Evolutionary conservation across 2,797 vertebrate species (phyloP), one percentile per base, ranked within the genome.

Genomic region (Labeo calbasu): DNA sequence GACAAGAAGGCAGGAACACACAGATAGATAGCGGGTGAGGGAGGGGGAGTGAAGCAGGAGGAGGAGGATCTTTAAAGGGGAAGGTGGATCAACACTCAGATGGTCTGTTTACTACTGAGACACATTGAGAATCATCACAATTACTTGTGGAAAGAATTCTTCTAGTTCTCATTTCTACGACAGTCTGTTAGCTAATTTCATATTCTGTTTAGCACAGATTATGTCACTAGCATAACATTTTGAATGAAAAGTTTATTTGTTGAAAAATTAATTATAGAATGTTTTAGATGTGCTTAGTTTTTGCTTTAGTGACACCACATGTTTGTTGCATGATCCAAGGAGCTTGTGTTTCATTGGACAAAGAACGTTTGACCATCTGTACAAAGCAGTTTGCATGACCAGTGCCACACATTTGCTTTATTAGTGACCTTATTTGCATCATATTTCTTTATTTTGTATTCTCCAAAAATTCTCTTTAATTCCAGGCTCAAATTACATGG

Each of bases 1-100:
- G 88, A 90, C 92, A 89, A 93, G 92, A 94, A 90, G 93, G 92
- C 91, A 91, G 93, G 91, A 90, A 91, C 90, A 81, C 86, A 79
- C 89, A 86, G 85, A 89, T 79, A 88, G 82, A 84, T 53, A 84
- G 71, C 81, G 84, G 46, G 86, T 71, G 88, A 36, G 53, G 46
- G 70, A 53, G 77, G 73, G 59, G 51, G 48, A 78, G 81, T 40
- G 79, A 72, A 68, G 65, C 66, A 78, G 70, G 28, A 82, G 82
- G 84, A 80, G 83, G 87, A 48, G 89, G 81, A 72, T 87, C 50
- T 93, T 95, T 94, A 94, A 95, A 94, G 92, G 93, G 87, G 80
- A 90, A 88, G 88, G 83, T 59, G 89, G 40, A 82, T 80, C 78
- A 75, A 25, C 50, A 68, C 55, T 82, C 72, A 70, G 14, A 87